Evolutionary conservation across 2,113 vertebrate genomes (phyloP), one percentile per base, ranked within the genome.

Genomic region (Leucosticte australis): DNA sequence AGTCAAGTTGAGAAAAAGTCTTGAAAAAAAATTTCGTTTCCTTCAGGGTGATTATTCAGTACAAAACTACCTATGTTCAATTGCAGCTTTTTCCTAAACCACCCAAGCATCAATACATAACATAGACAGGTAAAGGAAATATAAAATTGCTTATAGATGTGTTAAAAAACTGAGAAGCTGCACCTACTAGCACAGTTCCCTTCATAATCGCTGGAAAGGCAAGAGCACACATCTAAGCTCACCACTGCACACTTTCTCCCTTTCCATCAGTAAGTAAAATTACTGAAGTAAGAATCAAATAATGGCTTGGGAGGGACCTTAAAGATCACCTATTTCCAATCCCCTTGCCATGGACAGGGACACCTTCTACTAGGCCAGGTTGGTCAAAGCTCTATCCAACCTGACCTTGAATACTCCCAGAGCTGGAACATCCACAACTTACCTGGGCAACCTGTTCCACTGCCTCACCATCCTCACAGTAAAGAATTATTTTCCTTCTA

Each of bases 161-260:
- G 10, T 57, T 21, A 20, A 75, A 83, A 86, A 74, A 10, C 8
- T 21, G 37, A 71, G 50, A n/a, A 63, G 12, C 3, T 62, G 17
- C 0, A 1, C 20, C 7, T 75, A 7, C 19, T 82, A 33, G 11
- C 7, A 44, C 2, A 2, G 11, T 53, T 91, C 11, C 80, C 21
- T 74, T 78, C 26, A 27, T 14, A 59, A 15, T 12, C 2, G 0
- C 42, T 55, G 27, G 9, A 59, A 8, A 5, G 3, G 3, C 14
- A 42, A 83, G 13, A 17, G 8, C 12, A 27, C 6, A 9, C 5
- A 59, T 18, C 26, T 52, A 20, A 70, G 82, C 17, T 33, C 47
- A 44, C 11, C 14, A 23, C 9, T 27, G 15, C 10, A 9, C 1
- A 4, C 22, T 20, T 17, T 10, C n/a, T 39, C 13, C 11, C 15